Base-by-base conservation (phyloP, 2,888 invertebrate species). In the Epiblema foenella region DNA sequence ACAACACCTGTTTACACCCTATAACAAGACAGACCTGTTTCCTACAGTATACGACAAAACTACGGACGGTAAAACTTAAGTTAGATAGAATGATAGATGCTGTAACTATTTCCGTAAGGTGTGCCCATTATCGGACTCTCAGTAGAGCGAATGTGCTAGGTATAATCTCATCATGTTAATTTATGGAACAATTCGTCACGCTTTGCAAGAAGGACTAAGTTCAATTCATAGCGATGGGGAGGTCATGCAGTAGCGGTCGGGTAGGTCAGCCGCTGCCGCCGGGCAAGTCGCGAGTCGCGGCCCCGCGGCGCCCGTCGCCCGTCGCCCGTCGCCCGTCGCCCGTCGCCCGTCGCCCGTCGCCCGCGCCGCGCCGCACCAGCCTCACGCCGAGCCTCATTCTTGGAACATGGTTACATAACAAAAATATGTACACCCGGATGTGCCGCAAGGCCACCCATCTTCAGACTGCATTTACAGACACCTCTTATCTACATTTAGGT, bases 361-460 rank as follows among this genome's bases (percentile, higher is more conserved):
- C 57, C 64, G 64, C 57, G 54, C 57, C 64, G 64, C 57, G 54
- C 60, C 52, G 71, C 73, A 58, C 67, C 72, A 66, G 73, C 77
- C 60, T 12, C 68, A 59, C 72, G 72, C 76, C 37, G 79, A 78
- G 79, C 75, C 77, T 75, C 78, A 67, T 78, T 83, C 83, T 81
- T 82, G 80, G 78, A 76, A 77, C 75, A 65, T 42, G 42, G 78
- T 89, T 88, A 86, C 83, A 86, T 90, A 90, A 90, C 83, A 51
- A 37, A 24, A 63, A 63, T 37, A 56, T n/a, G 29, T 56, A 82
- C 79, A 91, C 90, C 91, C 91, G 91, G 91, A 91, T 89, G 82
- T 86, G 77, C 78, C 77, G 75, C 90, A 89, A 90, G 89, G 90
- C 87, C 89, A 85, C 75, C 78, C 75, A 78, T 86, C 85, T 80